A percentile compares a stretch with the other conserved stretches of the same genome.
Evolutionary conservation across 2,888 invertebrate genomes (phyloP).

Genomic region (Nebria salina): DNA sequence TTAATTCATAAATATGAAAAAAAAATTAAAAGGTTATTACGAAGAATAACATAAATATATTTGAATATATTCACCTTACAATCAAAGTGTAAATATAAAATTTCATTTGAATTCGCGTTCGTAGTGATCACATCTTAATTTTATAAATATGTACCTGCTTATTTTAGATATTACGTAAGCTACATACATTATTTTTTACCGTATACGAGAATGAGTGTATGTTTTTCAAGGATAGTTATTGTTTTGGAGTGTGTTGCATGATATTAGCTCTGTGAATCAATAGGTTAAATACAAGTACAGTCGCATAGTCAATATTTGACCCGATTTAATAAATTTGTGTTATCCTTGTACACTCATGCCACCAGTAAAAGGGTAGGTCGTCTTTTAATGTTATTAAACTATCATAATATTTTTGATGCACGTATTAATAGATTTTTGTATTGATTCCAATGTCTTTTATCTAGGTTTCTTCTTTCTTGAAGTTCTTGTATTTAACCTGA

Average conservation of each 20-base stretch:
- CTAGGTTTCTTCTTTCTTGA: background rate
- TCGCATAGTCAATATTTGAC: conserved; percentile 42
- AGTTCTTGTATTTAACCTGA: conserved; percentile 26
- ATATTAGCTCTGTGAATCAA: conserved; percentile 44
- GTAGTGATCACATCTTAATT: conserved; percentile 24
- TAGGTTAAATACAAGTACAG: conserved; percentile 47
- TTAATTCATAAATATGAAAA: conserved; percentile 16
- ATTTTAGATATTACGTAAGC: conserved; percentile 47
- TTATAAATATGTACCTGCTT: conserved; percentile 42
- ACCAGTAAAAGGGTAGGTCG: conserved; percentile 34
- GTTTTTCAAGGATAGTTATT: conserved; percentile 35
- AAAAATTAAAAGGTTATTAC: background rate
- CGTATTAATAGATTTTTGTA: background rate
- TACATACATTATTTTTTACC: conserved; percentile 34
- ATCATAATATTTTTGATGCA: conserved; percentile 12
- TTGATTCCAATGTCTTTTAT: background rate
- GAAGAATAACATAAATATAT: conserved; percentile 22
- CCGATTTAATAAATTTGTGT: conserved; percentile 40
- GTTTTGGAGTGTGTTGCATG: conserved; percentile 40
- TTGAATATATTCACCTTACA: conserved; percentile 5
- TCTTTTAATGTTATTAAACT: conserved; percentile 13
- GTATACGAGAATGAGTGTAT: conserved; percentile 36
- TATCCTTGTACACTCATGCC: conserved; percentile 36
- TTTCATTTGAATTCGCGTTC: conserved; percentile 31
- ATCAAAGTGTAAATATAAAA: conserved; percentile 27